These are phyloP conservation scores for Scolanthus callimorphus DNA, from an alignment of 92 coral and sea anemone species.

Conservation along the genomic window DNA sequence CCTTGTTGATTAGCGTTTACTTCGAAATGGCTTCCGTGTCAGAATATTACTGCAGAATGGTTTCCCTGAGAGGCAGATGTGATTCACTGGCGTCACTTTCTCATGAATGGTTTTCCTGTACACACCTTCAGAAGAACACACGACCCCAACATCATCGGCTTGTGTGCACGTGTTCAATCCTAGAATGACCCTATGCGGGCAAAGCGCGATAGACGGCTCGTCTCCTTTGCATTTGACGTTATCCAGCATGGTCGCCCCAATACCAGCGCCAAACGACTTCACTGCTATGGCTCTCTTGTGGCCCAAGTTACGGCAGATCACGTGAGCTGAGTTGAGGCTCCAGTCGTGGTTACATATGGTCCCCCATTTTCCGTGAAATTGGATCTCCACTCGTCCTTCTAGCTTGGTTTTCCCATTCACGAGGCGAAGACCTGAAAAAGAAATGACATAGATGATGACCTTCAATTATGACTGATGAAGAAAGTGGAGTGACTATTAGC, in stretches of 20 bases:
- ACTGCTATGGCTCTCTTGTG: slow-evolving; percentile 1
- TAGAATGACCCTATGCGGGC: slow-evolving; percentile 9
- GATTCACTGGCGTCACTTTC: no score
- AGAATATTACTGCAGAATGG: no score
- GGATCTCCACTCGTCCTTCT: slow-evolving; percentile 31
- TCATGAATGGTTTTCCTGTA: no score
- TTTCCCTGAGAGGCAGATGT: no score
- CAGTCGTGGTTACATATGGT: slow-evolving; percentile 27
- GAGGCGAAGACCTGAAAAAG: slow-evolving; percentile 18
- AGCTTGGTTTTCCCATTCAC: slow-evolving; percentile 1
- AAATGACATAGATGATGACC: no score
- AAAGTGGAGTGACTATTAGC: no score
- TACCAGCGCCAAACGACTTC: slow-evolving; percentile 10
- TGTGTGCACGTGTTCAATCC: slow-evolving; percentile 2
- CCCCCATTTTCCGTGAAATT: slow-evolving; percentile 28
- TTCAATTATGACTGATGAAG: no score
- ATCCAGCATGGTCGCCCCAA: background rate
- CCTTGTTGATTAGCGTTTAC: no score
- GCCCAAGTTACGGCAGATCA: slow-evolving; percentile 32
- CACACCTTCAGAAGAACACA: slow-evolving; percentile 3
- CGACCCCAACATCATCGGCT: slow-evolving; percentile 19
- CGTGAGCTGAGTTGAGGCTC: slow-evolving; percentile 10
- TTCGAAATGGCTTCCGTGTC: no score
- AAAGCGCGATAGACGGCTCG: slow-evolving; percentile 16
- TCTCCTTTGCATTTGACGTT: slow-evolving; percentile 20